Base-by-base conservation (phyloP, 2,113 vertebrate species). In the Chaenocephalus aceratus region DNA sequence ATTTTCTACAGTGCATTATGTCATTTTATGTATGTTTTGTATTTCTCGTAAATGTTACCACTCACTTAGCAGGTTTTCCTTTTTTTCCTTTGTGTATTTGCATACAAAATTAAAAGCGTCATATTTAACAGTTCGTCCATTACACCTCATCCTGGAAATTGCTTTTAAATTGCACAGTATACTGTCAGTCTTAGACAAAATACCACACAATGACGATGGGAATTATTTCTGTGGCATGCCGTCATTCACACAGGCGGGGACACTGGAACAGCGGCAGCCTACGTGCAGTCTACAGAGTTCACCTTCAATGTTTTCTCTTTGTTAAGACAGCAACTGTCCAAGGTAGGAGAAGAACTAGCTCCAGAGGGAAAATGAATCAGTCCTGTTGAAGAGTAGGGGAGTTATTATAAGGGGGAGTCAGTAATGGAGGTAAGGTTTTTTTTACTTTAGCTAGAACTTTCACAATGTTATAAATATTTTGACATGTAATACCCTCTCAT, bases 151-250 rank as follows among this genome's bases (percentile, higher is more conserved):
- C 54, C 48, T 56, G 54, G 23, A 36, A 51, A 85, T 65, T 78
- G 56, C 58, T 82, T 80, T 87, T 68, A 81, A 88, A 89, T 86
- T 82, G 84, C 46, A 79, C 18, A 1, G 46, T 79, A 34, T 59
- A 52, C 46, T 59, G 46, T 65, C 75, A 61, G 41, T 21, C 56
- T 78, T 84, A 54, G 61, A 78, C 59, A 59, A 59, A 85, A 76
- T 75, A 70, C 82, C 79, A 83, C 85, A 82, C 72, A 36, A 7
- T 91, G 82, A 90, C 41, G 45, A 69, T 41, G 61, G 53, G 65
- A 66, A 80, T 86, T 90, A 88, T 90, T 90, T 91, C 56, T 59
- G 85, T 88, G 67, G 53, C 71, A 84, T 89, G 75, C 69, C 82
- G 74, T 90, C 83, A 92, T 74, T 56, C 75, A 72, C 46, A 36